Evolutionary conservation across 1,140 invertebrate genomes (phyloP).

Genomic region (Agrilus planipennis): DNA sequence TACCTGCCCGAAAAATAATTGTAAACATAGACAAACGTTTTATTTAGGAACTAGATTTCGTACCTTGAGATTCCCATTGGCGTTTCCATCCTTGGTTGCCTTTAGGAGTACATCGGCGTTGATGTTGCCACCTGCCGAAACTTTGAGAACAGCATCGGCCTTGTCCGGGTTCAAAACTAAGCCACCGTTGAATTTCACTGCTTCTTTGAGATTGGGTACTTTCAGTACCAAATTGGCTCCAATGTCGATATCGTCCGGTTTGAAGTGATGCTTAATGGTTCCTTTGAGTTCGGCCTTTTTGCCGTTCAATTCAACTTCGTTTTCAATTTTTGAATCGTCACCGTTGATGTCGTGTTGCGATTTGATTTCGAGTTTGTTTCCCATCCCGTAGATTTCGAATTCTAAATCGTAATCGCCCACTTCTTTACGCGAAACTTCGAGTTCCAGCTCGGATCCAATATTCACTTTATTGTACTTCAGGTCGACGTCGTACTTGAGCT

Average conservation of each 20-base stretch:
- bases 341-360: conserved; percentile 41
- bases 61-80: conserved; percentile 31
- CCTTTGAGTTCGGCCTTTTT: conserved; percentile 50
- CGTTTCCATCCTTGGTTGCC: conserved; percentile 32
- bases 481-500: conserved; percentile 38
- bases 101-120: conserved; percentile 43
- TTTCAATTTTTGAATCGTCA: conserved; percentile 48
- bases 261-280: conserved; percentile 39
- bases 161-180: conserved; percentile 37
- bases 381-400: conserved; percentile 40
- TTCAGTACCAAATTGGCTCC: conserved; percentile 39
- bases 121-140: conserved; percentile 37
- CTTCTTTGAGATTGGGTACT: conserved; percentile 37
- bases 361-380: conserved; percentile 44
- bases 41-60: neutral
- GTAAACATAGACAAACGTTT: neutral
- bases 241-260: conserved; percentile 41
- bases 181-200: conserved; percentile 41
- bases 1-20: conserved; percentile 31
- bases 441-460: conserved; percentile 41
- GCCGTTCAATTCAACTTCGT: conserved; percentile 45
- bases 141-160: conserved; percentile 39
- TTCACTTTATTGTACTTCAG: conserved; percentile 43
- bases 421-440: conserved; percentile 39
- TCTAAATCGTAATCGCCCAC: conserved; percentile 47